Base-by-base conservation (phyloP, 2,797 vertebrate genomes). In the Syngnathus rostellatus region DNA sequence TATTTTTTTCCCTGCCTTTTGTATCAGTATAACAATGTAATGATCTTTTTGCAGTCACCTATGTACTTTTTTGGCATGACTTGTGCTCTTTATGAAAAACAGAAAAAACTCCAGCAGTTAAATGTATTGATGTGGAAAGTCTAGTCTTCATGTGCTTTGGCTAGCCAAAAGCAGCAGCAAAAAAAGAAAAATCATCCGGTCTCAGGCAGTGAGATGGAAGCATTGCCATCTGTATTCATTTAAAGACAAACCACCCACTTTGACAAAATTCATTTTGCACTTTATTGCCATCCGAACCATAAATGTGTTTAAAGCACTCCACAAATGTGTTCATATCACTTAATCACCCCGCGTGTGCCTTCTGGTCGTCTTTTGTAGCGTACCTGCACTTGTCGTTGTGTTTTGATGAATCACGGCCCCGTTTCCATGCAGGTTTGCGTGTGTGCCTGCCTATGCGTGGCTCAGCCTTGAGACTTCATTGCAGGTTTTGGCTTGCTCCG, bases 401-500 rank as follows among this genome's bases (percentile, higher is more conserved):
- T 41, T 69, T 55, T 80, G 69, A 61, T 67, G 73, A 78, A 65
- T 77, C 78, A 66, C 59, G 39, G 48, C 74, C 65, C 70, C 31
- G 48, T 79, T 83, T 82, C 64, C 70, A 77, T 79, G 63, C 57
- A 71, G 69, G 74, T 81, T 31, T 82, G 78, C 68, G 77, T 85
- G 84, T 76, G 74, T 85, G 81, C 72, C 66, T 80, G 81, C 68
- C 70, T 51, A 23, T 82, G 75, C 66, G 21, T 63, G 75, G 74
- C 77, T 86, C 76, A 83, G 81, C 77, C 78, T 77, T 76, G 69
- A 82, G 81, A 86, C 86, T 86, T 85, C 80, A 78, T 81, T 82
- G 86, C 91, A 91, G 87, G 91, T 90, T 89, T 86, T 83, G 88
- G 88, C 90, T 89, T 88, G 90, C 85, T 86, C 72, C 51, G 61